Evolutionary conservation across 2,797 vertebrate species (phyloP).

Genomic region (Hippopotamyrus pictus): DNA sequence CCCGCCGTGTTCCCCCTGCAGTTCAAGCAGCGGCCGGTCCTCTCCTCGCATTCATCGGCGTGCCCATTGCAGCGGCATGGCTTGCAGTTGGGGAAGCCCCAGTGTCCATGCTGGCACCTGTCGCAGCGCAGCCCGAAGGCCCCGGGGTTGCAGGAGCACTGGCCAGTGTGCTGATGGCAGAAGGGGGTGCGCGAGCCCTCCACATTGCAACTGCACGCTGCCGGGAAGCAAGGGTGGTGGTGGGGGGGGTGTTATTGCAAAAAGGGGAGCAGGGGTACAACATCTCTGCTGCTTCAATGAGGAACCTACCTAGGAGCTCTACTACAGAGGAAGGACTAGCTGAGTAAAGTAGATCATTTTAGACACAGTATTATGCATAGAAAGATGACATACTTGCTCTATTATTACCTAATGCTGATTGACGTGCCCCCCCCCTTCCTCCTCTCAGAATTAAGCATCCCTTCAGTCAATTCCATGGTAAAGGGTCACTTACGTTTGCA

Average conservation of each 20-base stretch:
- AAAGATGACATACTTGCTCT: background rate
- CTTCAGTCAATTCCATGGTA: background rate
- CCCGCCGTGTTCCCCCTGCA: slow-evolving; percentile 77
- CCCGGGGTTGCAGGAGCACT: slow-evolving; percentile 79
- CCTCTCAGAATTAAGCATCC: background rate
- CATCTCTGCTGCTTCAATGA: background rate
- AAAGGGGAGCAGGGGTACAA: background rate
- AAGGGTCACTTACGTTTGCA: slow-evolving; percentile 70
- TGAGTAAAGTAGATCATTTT: background rate
- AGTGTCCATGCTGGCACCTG: slow-evolving; percentile 78
- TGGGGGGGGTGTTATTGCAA: background rate
- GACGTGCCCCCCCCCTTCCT: background rate
- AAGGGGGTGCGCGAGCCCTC: slow-evolving; percentile 75
- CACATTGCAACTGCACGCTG: slow-evolving; percentile 78
- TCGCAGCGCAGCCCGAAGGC: slow-evolving; percentile 79
- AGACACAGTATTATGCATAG: background rate
- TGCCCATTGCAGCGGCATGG: slow-evolving; percentile 84
- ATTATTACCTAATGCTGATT: background rate
- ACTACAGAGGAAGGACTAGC: background rate
- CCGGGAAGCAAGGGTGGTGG: slow-evolving; percentile 22
- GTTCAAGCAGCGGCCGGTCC: slow-evolving; percentile 67
- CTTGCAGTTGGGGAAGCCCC: slow-evolving; percentile 85
- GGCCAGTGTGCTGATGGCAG: slow-evolving; percentile 75
- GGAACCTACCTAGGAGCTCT: background rate
- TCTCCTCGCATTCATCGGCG: slow-evolving; percentile 70